phyloP scores from a whole-genome alignment of 2,888 invertebrate species.

The Sesia bembeciformis region DNA sequence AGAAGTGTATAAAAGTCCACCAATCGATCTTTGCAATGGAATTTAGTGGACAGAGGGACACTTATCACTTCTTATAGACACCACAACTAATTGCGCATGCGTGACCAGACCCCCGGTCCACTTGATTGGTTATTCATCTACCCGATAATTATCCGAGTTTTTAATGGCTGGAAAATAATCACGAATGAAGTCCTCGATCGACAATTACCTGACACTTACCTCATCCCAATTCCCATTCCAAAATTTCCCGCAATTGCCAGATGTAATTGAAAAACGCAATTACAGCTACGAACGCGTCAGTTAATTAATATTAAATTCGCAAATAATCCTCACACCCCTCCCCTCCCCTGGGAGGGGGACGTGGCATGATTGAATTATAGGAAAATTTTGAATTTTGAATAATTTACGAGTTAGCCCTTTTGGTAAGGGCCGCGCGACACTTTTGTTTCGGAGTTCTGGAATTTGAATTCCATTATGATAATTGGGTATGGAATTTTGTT shows the following conservation, averaged over 20 bases:
- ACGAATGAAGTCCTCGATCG: constrained; percentile 21
- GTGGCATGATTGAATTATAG: constrained; percentile 67
- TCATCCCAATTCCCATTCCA: constrained; percentile 41
- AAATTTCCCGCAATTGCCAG: constrained; percentile 58
- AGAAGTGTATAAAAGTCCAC: too few relatives aligned
- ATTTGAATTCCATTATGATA: neutral
- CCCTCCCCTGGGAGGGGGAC: constrained; percentile 43
- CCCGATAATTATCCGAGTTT: neutral
- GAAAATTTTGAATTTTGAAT: constrained; percentile 72
- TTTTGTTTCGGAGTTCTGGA: neutral
- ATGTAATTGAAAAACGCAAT: constrained; percentile 73
- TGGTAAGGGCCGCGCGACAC: constrained; percentile 2
- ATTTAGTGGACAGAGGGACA: too few relatives aligned
- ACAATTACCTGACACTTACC: constrained; percentile 50
- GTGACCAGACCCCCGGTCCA: too few relatives aligned
- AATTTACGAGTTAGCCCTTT: constrained; percentile 68
- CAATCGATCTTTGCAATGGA: too few relatives aligned
- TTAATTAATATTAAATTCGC: constrained; percentile 76
- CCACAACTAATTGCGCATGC: too few relatives aligned
- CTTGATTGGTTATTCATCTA: neutral
- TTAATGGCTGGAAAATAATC: constrained; percentile 7
- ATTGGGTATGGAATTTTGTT: neutral
- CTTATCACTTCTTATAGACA: too few relatives aligned
- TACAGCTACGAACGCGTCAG: constrained; percentile 56
- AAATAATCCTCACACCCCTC: constrained; percentile 59